A percentile compares a stretch with the other conserved stretches of the same genome.
phyloP scores from a whole-genome alignment of 2,113 vertebrate genomes.

The Charina bottae region DNA sequence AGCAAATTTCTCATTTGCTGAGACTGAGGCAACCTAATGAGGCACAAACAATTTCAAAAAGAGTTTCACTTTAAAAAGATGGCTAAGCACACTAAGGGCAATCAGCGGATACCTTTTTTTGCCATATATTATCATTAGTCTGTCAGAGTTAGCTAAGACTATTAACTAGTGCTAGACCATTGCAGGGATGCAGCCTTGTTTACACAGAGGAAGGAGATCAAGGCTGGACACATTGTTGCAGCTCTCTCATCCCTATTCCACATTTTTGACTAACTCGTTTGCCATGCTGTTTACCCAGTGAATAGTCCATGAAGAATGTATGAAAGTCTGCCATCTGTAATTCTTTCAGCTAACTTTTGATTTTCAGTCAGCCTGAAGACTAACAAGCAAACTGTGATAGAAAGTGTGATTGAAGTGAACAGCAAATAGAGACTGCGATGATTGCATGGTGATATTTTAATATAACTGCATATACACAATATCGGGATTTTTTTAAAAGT shows the following conservation, averaged over 20 bases:
- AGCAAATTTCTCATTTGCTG: slow-evolving; percentile 70
- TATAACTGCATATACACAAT: not conserved
- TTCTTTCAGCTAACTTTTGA: not conserved
- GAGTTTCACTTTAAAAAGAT: slow-evolving; percentile 64
- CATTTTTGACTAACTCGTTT: slow-evolving; percentile 18
- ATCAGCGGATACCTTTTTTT: slow-evolving; percentile 31
- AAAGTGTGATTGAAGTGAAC: not conserved
- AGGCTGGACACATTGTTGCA: slow-evolving; percentile 40
- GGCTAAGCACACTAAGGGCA: slow-evolving; percentile 51
- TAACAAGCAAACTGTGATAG: not conserved
- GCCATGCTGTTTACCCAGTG: slow-evolving; percentile 34
- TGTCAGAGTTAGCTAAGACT: slow-evolving; percentile 25
- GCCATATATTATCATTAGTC: slow-evolving; percentile 17
- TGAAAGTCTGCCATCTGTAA: not conserved
- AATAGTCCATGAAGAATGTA: not conserved
- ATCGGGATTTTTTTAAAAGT: not conserved
- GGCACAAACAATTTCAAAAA: slow-evolving; percentile 68
- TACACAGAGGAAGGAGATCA: slow-evolving; percentile 35
- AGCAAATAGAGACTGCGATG: not conserved
- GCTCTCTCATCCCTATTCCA: slow-evolving; percentile 39
- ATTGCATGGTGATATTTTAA: not conserved
- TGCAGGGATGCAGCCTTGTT: slow-evolving; percentile 40
- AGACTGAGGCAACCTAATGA: slow-evolving; percentile 60
- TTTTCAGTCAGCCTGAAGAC: slow-evolving; percentile 2
- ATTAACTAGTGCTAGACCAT: slow-evolving; percentile 17